phyloP scores from a whole-genome alignment of 2,113 vertebrate genomes.

The Microcebus griseorufus region DNA sequence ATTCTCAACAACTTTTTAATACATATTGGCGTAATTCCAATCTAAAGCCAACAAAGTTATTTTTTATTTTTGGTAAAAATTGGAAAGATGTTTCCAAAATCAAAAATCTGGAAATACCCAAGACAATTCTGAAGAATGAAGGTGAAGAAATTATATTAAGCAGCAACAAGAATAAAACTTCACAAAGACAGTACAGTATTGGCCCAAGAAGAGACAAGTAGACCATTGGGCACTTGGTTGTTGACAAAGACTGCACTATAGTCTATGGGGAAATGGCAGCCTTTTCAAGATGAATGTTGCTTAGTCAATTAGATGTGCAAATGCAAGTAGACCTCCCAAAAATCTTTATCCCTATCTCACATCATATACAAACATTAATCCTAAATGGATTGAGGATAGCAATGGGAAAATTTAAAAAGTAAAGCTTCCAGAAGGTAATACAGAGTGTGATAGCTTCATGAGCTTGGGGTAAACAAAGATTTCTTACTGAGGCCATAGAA shows the following conservation, averaged over 20 bases:
- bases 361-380: background rate
- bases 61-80: background rate
- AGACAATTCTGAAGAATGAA: background rate
- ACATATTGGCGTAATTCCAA: background rate
- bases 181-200: background rate
- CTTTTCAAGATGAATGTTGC: background rate
- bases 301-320: background rate
- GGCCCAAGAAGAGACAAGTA: background rate
- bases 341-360: background rate
- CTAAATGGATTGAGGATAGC: background rate
- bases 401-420: background rate
- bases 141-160: background rate
- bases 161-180: background rate
- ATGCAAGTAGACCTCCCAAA: background rate
- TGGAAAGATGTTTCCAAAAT: constrained; percentile 7
- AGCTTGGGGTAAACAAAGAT: background rate
- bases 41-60: background rate
- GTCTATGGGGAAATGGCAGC: background rate
- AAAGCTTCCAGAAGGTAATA: background rate
- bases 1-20: background rate
- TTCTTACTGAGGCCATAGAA: background rate
- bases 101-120: background rate
- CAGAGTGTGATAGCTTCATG: background rate
- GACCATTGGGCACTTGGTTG: background rate
- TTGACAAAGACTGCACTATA: background rate